Conservation (phyloP, 2,113 vertebrate species). For the Amphilophus citrinellus region DNA sequence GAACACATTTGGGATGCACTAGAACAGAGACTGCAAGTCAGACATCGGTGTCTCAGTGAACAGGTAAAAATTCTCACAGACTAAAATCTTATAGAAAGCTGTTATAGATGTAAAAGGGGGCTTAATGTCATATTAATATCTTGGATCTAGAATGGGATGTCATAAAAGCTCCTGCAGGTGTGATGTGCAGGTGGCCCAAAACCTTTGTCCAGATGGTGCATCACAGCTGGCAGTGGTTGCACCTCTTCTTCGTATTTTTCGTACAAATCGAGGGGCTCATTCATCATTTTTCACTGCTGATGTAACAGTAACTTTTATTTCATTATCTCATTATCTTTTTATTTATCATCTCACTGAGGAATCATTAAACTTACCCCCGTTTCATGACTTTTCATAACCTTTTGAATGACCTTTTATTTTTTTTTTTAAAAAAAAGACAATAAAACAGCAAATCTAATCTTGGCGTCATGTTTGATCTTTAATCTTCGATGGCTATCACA, state of each 20-base stretch:
- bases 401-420: not conserved
- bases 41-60: not conserved
- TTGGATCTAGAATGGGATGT: not conserved
- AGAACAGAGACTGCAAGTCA: too few relatives aligned
- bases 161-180: not conserved
- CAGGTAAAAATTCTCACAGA: not conserved
- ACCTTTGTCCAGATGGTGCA: too few relatives aligned
- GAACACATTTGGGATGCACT: not conserved
- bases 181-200: too few relatives aligned
- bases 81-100: not conserved
- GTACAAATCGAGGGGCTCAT: not conserved
- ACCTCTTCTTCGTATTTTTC: not conserved
- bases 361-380: not conserved
- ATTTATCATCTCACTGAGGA: not conserved
- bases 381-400: not conserved
- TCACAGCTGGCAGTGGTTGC: not conserved
- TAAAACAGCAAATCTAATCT: not conserved
- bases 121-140: not conserved
- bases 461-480: conserved; percentile 55
- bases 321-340: too few relatives aligned
- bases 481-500: conserved; percentile 54
- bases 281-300: not conserved
- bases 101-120: not conserved
- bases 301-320: not conserved
- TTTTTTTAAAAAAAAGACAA: not conserved